Conservation (phyloP, 2,113 vertebrate species). For the Ptilonorhynchus violaceus region DNA sequence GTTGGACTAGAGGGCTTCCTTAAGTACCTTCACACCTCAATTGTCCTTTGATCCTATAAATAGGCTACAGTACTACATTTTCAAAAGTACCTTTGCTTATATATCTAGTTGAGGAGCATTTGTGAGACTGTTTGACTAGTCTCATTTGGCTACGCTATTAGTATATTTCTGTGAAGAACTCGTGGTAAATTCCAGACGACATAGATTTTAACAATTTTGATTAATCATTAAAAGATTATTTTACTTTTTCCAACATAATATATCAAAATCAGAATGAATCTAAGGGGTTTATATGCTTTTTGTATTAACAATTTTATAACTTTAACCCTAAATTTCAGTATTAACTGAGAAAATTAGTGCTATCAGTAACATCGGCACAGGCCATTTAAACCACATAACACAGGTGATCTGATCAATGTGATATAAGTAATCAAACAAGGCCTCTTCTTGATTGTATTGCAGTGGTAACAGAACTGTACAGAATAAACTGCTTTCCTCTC, state of each 20-base stretch:
- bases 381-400: neutral
- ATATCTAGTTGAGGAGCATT: neutral
- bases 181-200: neutral
- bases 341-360: neutral
- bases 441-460: neutral
- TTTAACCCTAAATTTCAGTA: neutral
- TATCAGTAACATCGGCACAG: neutral
- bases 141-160: neutral
- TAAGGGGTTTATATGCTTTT: neutral
- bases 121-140: neutral
- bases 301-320: neutral
- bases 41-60: neutral
- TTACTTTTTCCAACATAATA: neutral
- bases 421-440: neutral
- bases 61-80: neutral
- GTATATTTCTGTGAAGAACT: neutral
- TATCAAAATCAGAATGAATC: neutral
- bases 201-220: neutral
- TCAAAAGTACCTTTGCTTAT: neutral
- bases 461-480: neutral
- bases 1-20: neutral
- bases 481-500: neutral
- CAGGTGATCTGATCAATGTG: neutral
- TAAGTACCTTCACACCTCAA: neutral
- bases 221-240: neutral